A percentile compares a stretch with the other conserved stretches of the same genome.
These are phyloP conservation scores for Spatula clypeata DNA, from an alignment of 2,797 vertebrate species.

Conservation along the genomic window DNA sequence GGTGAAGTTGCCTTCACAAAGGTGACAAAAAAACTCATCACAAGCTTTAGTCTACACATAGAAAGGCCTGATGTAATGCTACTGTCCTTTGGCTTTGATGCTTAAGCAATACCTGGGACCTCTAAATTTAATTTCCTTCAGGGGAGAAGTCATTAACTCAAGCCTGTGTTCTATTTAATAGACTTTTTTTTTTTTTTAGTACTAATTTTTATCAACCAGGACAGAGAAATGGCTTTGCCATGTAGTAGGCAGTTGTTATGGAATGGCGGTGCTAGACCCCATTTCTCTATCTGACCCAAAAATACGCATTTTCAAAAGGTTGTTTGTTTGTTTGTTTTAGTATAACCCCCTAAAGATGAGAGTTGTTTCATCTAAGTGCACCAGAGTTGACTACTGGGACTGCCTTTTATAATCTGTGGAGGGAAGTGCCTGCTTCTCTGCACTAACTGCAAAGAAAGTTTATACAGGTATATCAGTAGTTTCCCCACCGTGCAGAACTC, in stretches of 20 bases:
- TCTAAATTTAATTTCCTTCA: background rate
- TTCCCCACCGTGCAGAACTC: background rate
- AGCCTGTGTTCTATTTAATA: background rate
- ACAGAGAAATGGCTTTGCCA: background rate
- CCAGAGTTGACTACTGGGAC: background rate
- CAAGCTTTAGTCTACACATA: background rate
- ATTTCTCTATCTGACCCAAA: background rate
- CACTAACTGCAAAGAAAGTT: background rate
- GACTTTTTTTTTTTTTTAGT: background rate
- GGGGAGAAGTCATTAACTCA: background rate
- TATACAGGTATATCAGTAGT: background rate
- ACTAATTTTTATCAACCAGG: background rate
- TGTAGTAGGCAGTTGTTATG: fast-evolving
- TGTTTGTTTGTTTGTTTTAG: background rate
- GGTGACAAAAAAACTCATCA: background rate
- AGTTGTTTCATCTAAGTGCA: background rate
- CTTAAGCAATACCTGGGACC: fast-evolving
- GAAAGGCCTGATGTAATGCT: fast-evolving
- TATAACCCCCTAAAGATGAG: background rate
- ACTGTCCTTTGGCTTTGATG: background rate
- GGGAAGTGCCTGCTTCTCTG: background rate
- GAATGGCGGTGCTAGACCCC: fast-evolving
- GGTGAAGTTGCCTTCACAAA: fast-evolving
- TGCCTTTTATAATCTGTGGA: background rate
- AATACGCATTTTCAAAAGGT: background rate